Percentiles rank a stretch among this genome's conserved stretches.
These are phyloP conservation scores for Macheiramphus alcinus DNA, from an alignment of 2,113 vertebrate species.

Conservation along the genomic window DNA sequence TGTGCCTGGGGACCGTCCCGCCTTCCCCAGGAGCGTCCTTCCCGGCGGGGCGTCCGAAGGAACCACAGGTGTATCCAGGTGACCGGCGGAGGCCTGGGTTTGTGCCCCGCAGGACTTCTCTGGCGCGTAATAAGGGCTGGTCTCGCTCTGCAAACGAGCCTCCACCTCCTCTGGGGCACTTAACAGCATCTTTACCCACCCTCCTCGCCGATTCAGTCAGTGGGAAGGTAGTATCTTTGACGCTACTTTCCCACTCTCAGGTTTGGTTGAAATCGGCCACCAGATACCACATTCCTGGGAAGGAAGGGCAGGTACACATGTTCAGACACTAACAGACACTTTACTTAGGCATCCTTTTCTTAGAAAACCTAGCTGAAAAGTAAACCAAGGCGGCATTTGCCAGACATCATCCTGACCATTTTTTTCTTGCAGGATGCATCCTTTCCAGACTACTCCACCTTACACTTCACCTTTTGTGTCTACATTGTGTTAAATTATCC, in stretches of 20 bases:
- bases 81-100: not conserved
- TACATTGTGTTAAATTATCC: not conserved
- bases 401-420: not conserved
- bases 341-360: not conserved
- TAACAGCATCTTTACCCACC: accelerated
- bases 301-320: not conserved
- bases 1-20: not conserved
- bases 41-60: not conserved
- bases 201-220: accelerated
- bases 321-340: not conserved
- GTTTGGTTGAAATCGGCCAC: not conserved
- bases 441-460: not conserved
- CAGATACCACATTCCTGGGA: not conserved
- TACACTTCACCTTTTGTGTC: not conserved
- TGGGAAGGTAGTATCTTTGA: not conserved
- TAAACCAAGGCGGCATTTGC: not conserved
- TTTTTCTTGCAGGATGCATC: not conserved
- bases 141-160: not conserved
- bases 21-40: not conserved
- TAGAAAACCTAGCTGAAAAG: not conserved
- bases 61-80: not conserved
- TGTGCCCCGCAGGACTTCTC: not conserved
- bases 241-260: not conserved
- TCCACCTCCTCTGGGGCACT: not conserved
- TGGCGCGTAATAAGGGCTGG: not conserved